Evolutionary conservation across 2,113 vertebrate species (phyloP).

Genomic region (Brevimyrus niger): DNA sequence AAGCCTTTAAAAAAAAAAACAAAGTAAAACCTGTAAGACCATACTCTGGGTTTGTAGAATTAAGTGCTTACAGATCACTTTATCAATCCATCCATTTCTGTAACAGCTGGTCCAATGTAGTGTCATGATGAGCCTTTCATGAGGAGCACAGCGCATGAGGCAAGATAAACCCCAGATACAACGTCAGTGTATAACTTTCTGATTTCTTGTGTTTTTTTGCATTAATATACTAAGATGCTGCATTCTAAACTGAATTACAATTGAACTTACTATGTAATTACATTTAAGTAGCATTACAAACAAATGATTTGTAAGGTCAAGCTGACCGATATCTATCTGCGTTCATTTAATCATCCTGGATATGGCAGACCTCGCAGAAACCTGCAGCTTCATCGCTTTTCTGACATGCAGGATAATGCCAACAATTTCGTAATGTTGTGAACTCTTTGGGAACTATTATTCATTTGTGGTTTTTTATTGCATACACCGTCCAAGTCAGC

Average conservation of each 20-base stretch:
- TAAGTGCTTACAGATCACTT: background rate
- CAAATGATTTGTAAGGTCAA: background rate
- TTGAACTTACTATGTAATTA: background rate
- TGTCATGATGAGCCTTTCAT: background rate
- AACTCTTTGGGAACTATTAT: background rate
- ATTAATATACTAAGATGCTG: background rate
- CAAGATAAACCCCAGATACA: background rate
- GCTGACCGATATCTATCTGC: background rate
- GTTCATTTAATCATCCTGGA: background rate
- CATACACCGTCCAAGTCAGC: background rate
- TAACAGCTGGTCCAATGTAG: background rate
- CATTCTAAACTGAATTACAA: background rate
- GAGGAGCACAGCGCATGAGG: background rate
- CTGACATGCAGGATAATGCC: background rate
- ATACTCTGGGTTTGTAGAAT: background rate
- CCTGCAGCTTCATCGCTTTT: background rate
- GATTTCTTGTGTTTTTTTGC: background rate
- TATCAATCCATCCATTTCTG: background rate
- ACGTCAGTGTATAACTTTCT: background rate
- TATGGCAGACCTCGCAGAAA: background rate
- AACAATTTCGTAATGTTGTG: background rate
- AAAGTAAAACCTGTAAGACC: background rate
- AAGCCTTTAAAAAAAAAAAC: background rate
- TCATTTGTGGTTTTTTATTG: background rate
- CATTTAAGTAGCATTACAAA: background rate